These are phyloP conservation scores for Aurelia aurita complex sp. Pacific DNA, from an alignment of 30 jellyfish, hydroid and myxozoan species.

Conservation along the genomic window DNA sequence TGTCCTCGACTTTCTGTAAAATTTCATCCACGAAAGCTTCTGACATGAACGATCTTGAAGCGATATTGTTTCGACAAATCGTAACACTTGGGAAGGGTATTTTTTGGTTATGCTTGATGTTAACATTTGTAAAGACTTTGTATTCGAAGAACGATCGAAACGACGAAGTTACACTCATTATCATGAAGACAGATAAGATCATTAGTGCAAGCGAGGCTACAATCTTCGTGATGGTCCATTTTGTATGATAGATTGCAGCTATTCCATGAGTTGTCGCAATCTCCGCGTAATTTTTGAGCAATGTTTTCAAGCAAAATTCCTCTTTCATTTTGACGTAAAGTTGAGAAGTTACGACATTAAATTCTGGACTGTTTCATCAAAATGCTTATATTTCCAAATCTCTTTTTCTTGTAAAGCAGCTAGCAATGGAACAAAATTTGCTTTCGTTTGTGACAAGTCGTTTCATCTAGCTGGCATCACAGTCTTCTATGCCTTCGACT, in stretches of 20 bases:
- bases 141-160: constrained; percentile 21
- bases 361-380: too few species aligned
- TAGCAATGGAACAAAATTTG: too few species aligned
- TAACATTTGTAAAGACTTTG: constrained; percentile 21
- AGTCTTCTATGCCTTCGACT: too few species aligned
- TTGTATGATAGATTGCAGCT: constrained; percentile 20
- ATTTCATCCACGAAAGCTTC: background rate
- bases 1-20: background rate
- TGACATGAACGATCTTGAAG: constrained; percentile 21
- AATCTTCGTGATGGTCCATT: background rate
- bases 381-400: too few species aligned
- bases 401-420: too few species aligned
- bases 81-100: constrained; percentile 60
- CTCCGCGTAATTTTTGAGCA: constrained; percentile 14
- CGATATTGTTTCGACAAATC: constrained; percentile 36
- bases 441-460: too few species aligned
- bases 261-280: constrained; percentile 52
- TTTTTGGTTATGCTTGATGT: background rate
- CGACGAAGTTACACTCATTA: background rate
- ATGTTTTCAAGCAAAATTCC: background rate
- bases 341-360: too few species aligned
- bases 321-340: background rate
- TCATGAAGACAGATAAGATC: constrained; percentile 6
- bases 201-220: background rate
- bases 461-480: too few species aligned